Evolutionary conservation across 1,140 invertebrate genomes (phyloP).

Genomic region (Lasaia peninsularis): DNA sequence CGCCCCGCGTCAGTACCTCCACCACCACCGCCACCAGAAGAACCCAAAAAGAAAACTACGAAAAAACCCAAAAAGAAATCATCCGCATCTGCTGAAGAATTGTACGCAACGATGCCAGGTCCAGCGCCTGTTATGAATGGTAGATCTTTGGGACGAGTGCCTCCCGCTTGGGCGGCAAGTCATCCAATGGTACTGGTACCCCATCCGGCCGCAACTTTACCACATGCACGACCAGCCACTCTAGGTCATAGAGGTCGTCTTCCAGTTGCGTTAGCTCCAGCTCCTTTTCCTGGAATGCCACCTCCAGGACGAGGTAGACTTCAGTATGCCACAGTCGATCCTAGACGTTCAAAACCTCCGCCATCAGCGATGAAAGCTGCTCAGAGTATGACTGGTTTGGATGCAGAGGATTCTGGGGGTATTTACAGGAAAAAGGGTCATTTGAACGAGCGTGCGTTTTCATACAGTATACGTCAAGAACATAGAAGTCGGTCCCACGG

Average conservation of each 20-base stretch:
- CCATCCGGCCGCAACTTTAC: constrained; percentile 76
- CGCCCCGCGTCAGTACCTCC: constrained; percentile 88
- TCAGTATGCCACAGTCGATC: constrained; percentile 82
- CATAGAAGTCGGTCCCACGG: constrained; percentile 94
- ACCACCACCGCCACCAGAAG: constrained; percentile 84
- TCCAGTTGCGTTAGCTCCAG: constrained; percentile 44
- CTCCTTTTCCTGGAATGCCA: constrained; percentile 59
- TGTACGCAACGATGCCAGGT: constrained; percentile 63
- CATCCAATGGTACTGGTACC: constrained; percentile 75
- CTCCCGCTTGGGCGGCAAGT: constrained; percentile 69
- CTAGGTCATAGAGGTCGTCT: constrained; percentile 55
- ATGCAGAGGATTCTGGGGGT: constrained; percentile 87
- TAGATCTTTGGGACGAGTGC: constrained; percentile 71
- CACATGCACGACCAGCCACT: constrained; percentile 65
- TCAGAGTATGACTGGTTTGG: constrained; percentile 86
- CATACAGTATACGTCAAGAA: constrained; percentile 95
- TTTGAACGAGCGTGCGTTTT: constrained; percentile 94
- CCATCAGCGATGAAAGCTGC: constrained; percentile 86
- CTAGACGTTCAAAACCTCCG: constrained; percentile 84
- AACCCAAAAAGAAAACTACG: constrained; percentile 77
- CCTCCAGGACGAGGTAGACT: constrained; percentile 79
- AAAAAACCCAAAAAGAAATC: constrained; percentile 78
- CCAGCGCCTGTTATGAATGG: constrained; percentile 71
- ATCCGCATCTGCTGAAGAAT: constrained; percentile 58
- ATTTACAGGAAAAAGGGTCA: constrained; percentile 94